Conservation (phyloP, 2,797 vertebrate genomes). For the Paratrypauchen microcephalus region DNA sequence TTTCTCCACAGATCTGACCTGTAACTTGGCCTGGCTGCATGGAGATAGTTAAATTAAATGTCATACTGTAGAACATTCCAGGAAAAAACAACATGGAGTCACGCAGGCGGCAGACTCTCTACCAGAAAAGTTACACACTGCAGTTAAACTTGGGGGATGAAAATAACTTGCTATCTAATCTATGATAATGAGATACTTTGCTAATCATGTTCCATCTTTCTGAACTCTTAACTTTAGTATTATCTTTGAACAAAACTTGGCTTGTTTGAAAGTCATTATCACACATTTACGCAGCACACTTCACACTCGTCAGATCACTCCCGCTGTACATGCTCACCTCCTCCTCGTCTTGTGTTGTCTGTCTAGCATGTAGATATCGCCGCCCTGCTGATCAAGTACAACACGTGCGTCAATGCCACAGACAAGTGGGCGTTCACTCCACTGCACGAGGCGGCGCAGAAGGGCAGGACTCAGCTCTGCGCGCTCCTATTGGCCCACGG, state of each 20-base stretch:
- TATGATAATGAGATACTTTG: too few species aligned
- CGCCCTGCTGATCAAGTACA: conserved; percentile 83
- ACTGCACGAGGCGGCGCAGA: conserved; percentile 78
- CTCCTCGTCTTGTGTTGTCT: not conserved
- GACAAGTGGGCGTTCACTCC: conserved; percentile 82
- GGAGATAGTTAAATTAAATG: too few species aligned
- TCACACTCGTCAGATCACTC: conserved; percentile 6
- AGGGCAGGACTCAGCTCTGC: conserved; percentile 75
- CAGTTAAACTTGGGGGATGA: not conserved
- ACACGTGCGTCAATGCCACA: conserved; percentile 80
- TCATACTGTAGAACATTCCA: not conserved
- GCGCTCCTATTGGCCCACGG: conserved; percentile 80
- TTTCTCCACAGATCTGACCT: too few species aligned
- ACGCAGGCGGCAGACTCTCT: not conserved
- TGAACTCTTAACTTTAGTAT: too few species aligned
- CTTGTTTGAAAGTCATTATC: conserved; percentile 4
- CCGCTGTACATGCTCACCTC: conserved; percentile 6
- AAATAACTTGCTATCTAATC: not conserved
- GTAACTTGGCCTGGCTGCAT: too few species aligned
- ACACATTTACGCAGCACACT: not conserved
- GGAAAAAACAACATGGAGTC: not conserved
- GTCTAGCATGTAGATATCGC: conserved; percentile 83
- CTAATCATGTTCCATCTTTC: too few species aligned
- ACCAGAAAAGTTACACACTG: not conserved
- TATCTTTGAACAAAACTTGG: too few species aligned